A percentile compares a stretch with the other conserved stretches of the same genome.
phyloP scores from a whole-genome alignment of 2,113 vertebrate species.

The Oncorhynchus keta region DNA sequence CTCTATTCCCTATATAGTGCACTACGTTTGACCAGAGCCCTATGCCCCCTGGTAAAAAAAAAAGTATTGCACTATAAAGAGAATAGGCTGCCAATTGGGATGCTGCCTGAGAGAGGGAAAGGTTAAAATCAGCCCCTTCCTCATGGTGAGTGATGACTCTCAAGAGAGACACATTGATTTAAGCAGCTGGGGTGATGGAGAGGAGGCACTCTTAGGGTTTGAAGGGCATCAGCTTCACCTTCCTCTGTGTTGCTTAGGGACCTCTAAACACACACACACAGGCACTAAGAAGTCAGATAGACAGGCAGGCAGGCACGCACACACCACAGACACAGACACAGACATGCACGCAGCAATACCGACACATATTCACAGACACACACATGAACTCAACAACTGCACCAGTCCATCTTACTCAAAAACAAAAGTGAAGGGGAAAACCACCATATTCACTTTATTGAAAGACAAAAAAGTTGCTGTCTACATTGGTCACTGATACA shows the following conservation, averaged over 20 bases:
- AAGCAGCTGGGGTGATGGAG: background rate
- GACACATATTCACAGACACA: background rate
- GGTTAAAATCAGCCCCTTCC: background rate
- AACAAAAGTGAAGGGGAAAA: slow-evolving; percentile 15
- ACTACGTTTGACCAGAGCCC: too few relatives aligned
- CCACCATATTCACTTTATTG: background rate
- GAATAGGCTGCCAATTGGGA: too few relatives aligned
- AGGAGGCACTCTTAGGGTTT: background rate
- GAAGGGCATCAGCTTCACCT: background rate
- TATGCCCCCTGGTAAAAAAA: too few relatives aligned
- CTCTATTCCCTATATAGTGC: too few relatives aligned
- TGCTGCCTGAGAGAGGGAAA: background rate
- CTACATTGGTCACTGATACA: background rate
- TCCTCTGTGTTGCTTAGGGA: background rate
- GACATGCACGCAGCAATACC: too few relatives aligned
- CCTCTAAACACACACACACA: background rate
- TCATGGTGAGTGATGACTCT: background rate
- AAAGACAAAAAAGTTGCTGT: background rate
- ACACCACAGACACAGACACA: background rate
- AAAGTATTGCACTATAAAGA: too few relatives aligned
- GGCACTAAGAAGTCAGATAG: background rate
- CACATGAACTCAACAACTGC: too few relatives aligned
- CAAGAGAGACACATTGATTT: background rate
- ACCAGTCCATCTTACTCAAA: background rate
- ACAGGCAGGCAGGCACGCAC: too few relatives aligned